Evolutionary conservation across 1,140 invertebrate species (phyloP), one percentile per base, ranked within the genome.

Genomic region (Ladona fulva): DNA sequence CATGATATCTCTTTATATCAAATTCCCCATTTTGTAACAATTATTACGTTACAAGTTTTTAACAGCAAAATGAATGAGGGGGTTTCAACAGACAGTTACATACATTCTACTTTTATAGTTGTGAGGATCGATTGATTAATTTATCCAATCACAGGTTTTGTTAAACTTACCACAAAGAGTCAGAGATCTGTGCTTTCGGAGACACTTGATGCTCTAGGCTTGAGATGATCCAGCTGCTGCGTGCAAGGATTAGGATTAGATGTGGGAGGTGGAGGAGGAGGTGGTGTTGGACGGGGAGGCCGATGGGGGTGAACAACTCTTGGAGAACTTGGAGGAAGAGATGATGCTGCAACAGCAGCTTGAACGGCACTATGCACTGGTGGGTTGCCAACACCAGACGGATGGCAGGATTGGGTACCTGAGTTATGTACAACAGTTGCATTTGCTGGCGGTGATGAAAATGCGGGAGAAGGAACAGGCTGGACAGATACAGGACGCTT

Each of bases 111-210:
- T n/a, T n/a, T n/a, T n/a, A n/a, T n/a, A n/a, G n/a, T n/a, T n/a
- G n/a, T n/a, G n/a, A n/a, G n/a, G n/a, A n/a, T 37, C 3, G 29
- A 37, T 37, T 1, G 29, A 37, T 8, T 37, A 5, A 37, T 37
- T 37, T n/a, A n/a, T 37, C 29, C 1, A 37, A 37, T 37, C 29
- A 5, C 8, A 5, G 29, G 29, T 37, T 37, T 6, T 6, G 12
- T 66, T 66, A 16, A 16, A 66, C 52, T 66, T 12, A 66, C 52
- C 52, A 76, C 75, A n/a, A 12, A 24, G n/a, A 14, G 11, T 76
- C 75, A 77, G 19, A 77, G 59, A 42, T 77, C 76, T n/a, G 76
- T 77, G 76, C 76, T 77, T 77, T 77, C 76, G 0, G 76, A 77
- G 59, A 25, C 76, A 77, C 59, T 59, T 11, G 24, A 22, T n/a